Evolutionary conservation across 2,888 invertebrate species (phyloP), one percentile per base, ranked within the genome.

Genomic region (Bellardia bayeri): DNA sequence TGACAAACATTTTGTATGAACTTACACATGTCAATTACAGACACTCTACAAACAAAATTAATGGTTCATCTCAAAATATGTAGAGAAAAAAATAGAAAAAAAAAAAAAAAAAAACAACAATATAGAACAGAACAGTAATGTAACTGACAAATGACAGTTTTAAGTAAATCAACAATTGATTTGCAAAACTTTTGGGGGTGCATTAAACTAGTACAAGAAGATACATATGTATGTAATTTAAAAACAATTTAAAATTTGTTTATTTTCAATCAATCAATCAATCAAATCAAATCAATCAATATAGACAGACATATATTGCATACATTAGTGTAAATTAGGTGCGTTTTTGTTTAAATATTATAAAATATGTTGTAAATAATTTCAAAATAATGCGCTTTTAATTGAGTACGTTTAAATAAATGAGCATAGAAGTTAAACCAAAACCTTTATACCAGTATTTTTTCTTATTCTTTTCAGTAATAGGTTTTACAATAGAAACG

Each of bases 21-120:
- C 54, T 80, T 80, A 81, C 80, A 85, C 61, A 63, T 71, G 80
- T 76, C 85, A 85, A 81, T 81, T 81, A 54, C 74, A 69, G 63
- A 85, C 68, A 68, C 45, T 74, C 66, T 74, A 82, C 63, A 78
- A 76, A 75, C 58, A 76, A 79, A 84, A 61, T 79, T 66, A 68
- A 74, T 61, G 68, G 66, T 79, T 66, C 37, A 84, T 74, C 33
- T 63, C n/a, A 64, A 72, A 64, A 33, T 45, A 54, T 40, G 14
- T 30, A 54, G 11, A 9, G 16, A 72, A 64, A 54, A 82, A n/a
- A 63, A 33, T 42, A 42, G 14, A 49, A 56, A 56, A 6, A 66
- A 66, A 75, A 63, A 33, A 11, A 30, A 9, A 16, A 30, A 58
- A 30, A 3, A 2, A 58, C 8, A 16, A 64, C 6, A 40, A n/a